These are phyloP conservation scores for Conger conger DNA, from an alignment of 2,113 vertebrate species.

Conservation along the genomic window DNA sequence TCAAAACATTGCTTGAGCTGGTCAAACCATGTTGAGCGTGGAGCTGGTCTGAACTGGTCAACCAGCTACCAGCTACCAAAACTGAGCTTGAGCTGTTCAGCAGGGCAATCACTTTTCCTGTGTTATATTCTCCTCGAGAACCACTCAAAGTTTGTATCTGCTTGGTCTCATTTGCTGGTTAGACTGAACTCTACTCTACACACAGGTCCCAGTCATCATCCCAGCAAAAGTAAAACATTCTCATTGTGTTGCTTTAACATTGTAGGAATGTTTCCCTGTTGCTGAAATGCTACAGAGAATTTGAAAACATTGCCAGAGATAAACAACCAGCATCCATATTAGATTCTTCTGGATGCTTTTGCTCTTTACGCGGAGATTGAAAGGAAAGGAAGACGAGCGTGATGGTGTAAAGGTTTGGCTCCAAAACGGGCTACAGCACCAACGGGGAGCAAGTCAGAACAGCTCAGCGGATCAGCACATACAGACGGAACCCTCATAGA, in stretches of 20 bases:
- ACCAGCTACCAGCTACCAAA: no score
- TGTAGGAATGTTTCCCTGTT: not conserved
- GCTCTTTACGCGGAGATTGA: not conserved
- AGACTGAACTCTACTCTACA: not conserved
- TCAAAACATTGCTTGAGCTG: no score
- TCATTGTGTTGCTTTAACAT: not conserved
- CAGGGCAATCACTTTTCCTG: not conserved
- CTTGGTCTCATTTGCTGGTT: not conserved
- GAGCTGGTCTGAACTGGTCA: no score
- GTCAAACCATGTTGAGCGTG: no score
- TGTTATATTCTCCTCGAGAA: not conserved
- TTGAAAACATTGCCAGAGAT: not conserved
- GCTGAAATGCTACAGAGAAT: not conserved
- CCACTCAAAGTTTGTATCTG: not conserved
- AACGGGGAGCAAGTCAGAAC: slow-evolving; percentile 1
- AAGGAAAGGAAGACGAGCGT: not conserved
- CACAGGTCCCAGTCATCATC: not conserved
- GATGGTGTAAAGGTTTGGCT: not conserved
- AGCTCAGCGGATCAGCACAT: slow-evolving; percentile 21
- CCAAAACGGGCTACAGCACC: not conserved
- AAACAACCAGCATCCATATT: not conserved
- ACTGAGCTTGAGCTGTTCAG: no score
- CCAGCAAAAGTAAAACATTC: not conserved
- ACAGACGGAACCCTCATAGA: not conserved
- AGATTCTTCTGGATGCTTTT: not conserved